Percentiles rank a stretch among this genome's conserved stretches.
phyloP scores from a whole-genome alignment of 2,113 vertebrate species.

The Equus quagga region DNA sequence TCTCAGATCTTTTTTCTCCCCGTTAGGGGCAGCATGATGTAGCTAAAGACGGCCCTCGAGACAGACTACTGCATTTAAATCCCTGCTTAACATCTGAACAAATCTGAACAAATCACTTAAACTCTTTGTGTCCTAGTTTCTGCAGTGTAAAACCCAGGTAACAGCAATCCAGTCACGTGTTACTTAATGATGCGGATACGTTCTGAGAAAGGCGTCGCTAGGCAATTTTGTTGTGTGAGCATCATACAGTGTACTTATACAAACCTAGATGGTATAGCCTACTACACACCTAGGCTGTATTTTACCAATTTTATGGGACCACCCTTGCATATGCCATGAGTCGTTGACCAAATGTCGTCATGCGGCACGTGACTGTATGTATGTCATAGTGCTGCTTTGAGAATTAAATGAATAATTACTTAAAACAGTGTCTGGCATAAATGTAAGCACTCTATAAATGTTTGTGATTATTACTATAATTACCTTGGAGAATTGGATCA shows the following conservation, averaged over 20 bases:
- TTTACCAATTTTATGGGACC: no score
- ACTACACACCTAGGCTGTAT: no score
- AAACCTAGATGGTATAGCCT: no score
- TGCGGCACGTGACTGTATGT: neutral
- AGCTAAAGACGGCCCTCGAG: neutral
- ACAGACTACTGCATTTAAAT: neutral
- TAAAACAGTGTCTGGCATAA: slow-evolving; percentile 53
- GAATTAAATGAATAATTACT: slow-evolving; percentile 42
- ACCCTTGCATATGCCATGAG: no score
- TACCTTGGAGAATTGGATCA: slow-evolving; percentile 5
- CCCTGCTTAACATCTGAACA: neutral
- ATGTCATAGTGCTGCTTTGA: neutral
- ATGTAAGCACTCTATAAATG: slow-evolving; percentile 34
- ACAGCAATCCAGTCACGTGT: neutral
- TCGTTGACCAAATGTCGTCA: no score
- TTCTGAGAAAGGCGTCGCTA: no score
- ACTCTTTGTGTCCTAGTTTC: neutral
- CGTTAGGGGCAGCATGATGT: neutral
- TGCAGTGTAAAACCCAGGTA: neutral
- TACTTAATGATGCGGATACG: no score
- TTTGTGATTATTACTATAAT: slow-evolving; percentile 59
- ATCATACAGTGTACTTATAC: no score
- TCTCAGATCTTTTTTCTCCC: neutral
- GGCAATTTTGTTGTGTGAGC: no score
- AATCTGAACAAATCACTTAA: neutral